phyloP scores from a whole-genome alignment of 1,140 invertebrate species.

The Plodia interpunctella region DNA sequence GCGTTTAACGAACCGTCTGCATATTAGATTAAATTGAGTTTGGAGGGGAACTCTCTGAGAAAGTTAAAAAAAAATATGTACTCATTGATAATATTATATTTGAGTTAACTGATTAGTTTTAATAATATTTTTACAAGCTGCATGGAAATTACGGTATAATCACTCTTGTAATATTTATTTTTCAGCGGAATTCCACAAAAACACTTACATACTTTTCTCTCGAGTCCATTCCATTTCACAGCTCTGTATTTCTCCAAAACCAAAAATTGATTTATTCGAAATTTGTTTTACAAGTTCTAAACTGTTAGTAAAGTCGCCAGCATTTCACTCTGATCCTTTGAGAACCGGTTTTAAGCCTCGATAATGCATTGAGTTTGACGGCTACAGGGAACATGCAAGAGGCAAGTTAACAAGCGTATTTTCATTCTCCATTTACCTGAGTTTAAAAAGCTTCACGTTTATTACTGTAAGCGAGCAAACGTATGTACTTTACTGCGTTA shows the following conservation, averaged over 20 bases:
- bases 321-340: neutral
- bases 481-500: no score
- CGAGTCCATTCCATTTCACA: no score
- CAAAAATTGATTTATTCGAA: neutral
- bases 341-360: neutral
- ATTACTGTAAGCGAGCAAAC: neutral
- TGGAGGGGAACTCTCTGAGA: neutral
- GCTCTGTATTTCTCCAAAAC: no score
- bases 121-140: no score
- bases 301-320: neutral
- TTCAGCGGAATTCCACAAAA: no score
- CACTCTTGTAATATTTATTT: no score
- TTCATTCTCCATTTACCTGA: slow-evolving; percentile 4
- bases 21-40: slow-evolving; percentile 4
- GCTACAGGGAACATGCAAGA: slow-evolving; percentile 1
- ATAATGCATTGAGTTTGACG: slow-evolving; percentile 4
- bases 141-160: no score
- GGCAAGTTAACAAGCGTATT: slow-evolving; percentile 1
- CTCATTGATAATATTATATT: no score
- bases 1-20: neutral
- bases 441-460: neutral
- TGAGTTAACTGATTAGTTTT: no score
- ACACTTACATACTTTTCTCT: no score
- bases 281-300: neutral
- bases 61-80: no score